Percentiles rank a stretch among this genome's conserved stretches.
Evolutionary conservation across 2,888 invertebrate genomes (phyloP).

Genomic region (Therioaphis trifolii): DNA sequence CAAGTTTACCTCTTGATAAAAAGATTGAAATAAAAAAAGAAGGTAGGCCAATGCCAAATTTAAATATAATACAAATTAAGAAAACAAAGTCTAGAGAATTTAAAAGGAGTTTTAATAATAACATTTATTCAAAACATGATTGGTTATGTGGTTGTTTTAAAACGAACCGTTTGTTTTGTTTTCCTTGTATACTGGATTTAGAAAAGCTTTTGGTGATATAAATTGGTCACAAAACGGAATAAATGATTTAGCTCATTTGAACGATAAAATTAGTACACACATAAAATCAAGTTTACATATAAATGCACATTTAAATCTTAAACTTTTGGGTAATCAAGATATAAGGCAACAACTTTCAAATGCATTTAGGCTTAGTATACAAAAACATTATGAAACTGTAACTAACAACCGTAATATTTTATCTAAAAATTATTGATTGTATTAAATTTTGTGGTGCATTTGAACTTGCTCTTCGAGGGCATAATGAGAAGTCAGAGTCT

Average conservation of each 20-base stretch:
- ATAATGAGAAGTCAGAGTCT: constrained; percentile 24
- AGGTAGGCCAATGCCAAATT: too few species aligned
- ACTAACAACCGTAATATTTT: constrained; percentile 28
- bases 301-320: too few species aligned
- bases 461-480: too few species aligned
- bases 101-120: constrained; percentile 23
- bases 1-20: too few species aligned
- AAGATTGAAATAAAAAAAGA: too few species aligned
- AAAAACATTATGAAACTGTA: constrained; percentile 35
- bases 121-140: too few species aligned
- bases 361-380: constrained; percentile 31
- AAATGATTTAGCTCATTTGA: constrained; percentile 4
- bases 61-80: too few species aligned
- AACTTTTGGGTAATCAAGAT: constrained; percentile 10
- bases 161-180: constrained; percentile 1
- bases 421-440: too few species aligned
- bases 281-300: too few species aligned
- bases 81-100: constrained; percentile 28
- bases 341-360: constrained; percentile 21
- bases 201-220: neutral
- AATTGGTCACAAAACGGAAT: constrained; percentile 29
- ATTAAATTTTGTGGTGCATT: constrained; percentile 37
- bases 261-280: neutral
- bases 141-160: neutral
- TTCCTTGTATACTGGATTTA: constrained; percentile 12